Evolutionary conservation across 2,113 vertebrate genomes (phyloP).

Genomic region (Amia ocellicauda): DNA sequence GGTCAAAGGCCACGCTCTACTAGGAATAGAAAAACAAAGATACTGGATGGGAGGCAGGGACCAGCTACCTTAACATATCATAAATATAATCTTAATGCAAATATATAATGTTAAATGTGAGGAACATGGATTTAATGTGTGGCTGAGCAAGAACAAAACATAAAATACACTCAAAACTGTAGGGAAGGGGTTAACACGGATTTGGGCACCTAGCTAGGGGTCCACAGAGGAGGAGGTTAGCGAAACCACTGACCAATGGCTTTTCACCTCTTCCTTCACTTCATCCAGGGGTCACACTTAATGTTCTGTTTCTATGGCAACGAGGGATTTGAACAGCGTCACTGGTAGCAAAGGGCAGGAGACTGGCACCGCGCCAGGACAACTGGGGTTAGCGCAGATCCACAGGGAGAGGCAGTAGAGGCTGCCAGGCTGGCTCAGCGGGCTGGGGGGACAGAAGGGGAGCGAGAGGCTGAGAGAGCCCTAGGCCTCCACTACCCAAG

Average conservation of each 20-base stretch:
- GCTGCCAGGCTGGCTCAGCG: no score
- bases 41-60: no score
- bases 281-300: slow-evolving; percentile 9
- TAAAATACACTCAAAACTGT: no score
- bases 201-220: no score
- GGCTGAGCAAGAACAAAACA: no score
- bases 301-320: slow-evolving; percentile 10
- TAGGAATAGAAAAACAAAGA: no score
- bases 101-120: no score
- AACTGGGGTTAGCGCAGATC: background rate
- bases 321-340: slow-evolving; percentile 1
- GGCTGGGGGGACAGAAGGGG: background rate
- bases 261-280: background rate
- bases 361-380: slow-evolving; percentile 1
- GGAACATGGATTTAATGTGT: no score
- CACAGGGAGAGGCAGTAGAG: slow-evolving; percentile 2
- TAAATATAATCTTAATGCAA: no score
- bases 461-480: background rate
- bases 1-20: no score
- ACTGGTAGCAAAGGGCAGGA: slow-evolving; percentile 2
- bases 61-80: no score
- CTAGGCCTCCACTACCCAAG: background rate
- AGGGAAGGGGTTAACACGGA: no score
- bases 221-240: background rate
- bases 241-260: slow-evolving; percentile 10